Evolutionary conservation across 2,888 invertebrate genomes (phyloP), one percentile per base, ranked within the genome.

Genomic region (Caenorhabditis sp.): DNA sequence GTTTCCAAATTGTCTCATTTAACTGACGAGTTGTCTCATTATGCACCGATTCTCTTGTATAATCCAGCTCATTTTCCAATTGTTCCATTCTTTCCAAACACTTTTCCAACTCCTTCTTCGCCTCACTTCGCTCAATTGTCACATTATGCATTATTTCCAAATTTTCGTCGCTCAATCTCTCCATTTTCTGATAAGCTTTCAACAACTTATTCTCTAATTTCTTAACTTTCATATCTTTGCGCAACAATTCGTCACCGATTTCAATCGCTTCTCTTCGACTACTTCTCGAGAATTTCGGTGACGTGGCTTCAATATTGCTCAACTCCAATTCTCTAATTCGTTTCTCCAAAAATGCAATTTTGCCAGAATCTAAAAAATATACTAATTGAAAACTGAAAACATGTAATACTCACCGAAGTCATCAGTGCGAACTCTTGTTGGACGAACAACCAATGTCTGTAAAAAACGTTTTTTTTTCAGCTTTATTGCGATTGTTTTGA

Each of bases 111-210:
- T 75, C 63, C 36, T 70, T 63, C 53, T 66, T 43, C 4, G 75
- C 75, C 10, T 56, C 31, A 26, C 70, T 67, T 49, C 63, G 50
- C 26, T 75, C 75, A n/a, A 43, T 61, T 17, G 70, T 64, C 43
- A 75, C 17, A 23, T 38, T 53, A n/a, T 67, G 64, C 14, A 75
- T 61, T 26, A 62, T 70, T 4, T 23, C 50, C 5, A 70, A 56
- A n/a, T 67, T 63, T 0, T 75, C 75, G 17, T 75, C 75, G 31
- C 61, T 64, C 20, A 63, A 59, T 43, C 59, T 63, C 38, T 75
- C 70, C 14, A 70, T 67, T 58, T 61, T 50, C 17, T 68, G 65
- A 56, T 75, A 75, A 10, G 75, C 70, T 59, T 70, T 75, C 36
- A 75, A 50, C 36, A 75, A 52, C 36, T 75, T 75, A 20, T 56